phyloP scores from a whole-genome alignment of 2,888 invertebrate genomes.

The Trachelus stipa region DNA sequence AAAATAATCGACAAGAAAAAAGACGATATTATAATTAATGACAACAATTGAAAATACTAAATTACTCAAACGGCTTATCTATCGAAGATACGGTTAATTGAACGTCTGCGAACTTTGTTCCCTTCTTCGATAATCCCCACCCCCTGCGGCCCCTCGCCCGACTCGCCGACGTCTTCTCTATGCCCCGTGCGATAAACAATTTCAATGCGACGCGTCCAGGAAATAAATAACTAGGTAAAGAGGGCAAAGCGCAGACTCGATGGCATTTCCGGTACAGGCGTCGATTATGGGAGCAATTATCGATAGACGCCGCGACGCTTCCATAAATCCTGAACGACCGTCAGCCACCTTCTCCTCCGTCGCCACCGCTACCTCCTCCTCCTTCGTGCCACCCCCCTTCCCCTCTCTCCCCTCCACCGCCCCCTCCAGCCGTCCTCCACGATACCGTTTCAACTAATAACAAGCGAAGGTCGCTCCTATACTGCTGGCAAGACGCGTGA shows the following conservation, averaged over 20 bases:
- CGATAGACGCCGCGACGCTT: neutral
- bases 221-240: neutral
- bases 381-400: too few species aligned
- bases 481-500: too few species aligned
- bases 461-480: conserved; percentile 35
- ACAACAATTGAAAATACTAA: too few species aligned
- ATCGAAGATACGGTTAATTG: too few species aligned
- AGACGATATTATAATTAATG: too few species aligned
- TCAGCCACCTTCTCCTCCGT: neutral
- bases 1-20: too few species aligned
- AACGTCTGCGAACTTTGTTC: conserved; percentile 14
- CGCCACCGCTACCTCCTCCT: too few species aligned
- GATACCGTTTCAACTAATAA: conserved; percentile 35
- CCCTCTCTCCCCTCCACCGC: too few species aligned
- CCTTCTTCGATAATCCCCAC: conserved; percentile 22
- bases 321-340: neutral
- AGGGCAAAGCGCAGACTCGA: too few species aligned
- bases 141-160: conserved; percentile 9
- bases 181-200: too few species aligned
- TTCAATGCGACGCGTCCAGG: too few species aligned
- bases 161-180: conserved; percentile 3
- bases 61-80: too few species aligned
- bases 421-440: neutral
- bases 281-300: neutral
- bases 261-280: neutral